These are phyloP conservation scores for Crambe crambe DNA, from an alignment of 37 sponge, comb jelly and placozoan species.

Conservation along the genomic window DNA sequence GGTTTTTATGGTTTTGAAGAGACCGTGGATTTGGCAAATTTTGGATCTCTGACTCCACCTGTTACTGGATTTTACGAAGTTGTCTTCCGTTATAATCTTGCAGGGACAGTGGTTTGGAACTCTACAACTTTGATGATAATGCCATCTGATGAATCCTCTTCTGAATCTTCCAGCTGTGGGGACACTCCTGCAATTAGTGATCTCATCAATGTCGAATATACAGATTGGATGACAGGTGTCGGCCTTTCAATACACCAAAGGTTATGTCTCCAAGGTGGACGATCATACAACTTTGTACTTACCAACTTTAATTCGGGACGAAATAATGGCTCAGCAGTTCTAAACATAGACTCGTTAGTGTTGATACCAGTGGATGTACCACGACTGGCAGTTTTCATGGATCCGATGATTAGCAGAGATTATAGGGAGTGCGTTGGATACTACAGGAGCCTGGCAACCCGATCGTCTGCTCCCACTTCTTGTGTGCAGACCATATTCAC, in stretches of 20 bases:
- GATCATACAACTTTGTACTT: constrained; percentile 46
- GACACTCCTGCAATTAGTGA: neutral
- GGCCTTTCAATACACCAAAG: constrained; percentile 12
- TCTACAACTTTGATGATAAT: constrained; percentile 14
- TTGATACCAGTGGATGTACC: constrained; percentile 25
- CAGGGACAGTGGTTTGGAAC: constrained; percentile 18
- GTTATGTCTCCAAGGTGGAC: constrained; percentile 68
- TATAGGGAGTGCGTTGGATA: constrained; percentile 25
- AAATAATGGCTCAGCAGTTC: neutral
- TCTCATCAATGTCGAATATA: constrained; percentile 5
- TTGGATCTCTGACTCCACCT: constrained; percentile 37
- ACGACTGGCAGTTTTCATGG: constrained; percentile 18
- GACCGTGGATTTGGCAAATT: constrained; percentile 8
- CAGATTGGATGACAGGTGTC: constrained; percentile 50
- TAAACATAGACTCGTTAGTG: constrained; percentile 77
- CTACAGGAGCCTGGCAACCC: constrained; percentile 11
- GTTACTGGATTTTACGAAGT: constrained; percentile 48
- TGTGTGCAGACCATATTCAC: constrained; percentile 45
- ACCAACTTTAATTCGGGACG: constrained; percentile 30
- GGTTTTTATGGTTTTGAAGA: constrained; percentile 31
- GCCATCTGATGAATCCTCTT: neutral
- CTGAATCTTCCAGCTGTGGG: constrained; percentile 3
- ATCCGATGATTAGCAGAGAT: neutral
- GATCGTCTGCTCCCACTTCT: neutral
- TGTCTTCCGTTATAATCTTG: constrained; percentile 35